Percentiles rank a stretch among this genome's conserved stretches.
These are phyloP conservation scores for Globia sparganii DNA, from an alignment of 2,888 invertebrate species.

Conservation along the genomic window DNA sequence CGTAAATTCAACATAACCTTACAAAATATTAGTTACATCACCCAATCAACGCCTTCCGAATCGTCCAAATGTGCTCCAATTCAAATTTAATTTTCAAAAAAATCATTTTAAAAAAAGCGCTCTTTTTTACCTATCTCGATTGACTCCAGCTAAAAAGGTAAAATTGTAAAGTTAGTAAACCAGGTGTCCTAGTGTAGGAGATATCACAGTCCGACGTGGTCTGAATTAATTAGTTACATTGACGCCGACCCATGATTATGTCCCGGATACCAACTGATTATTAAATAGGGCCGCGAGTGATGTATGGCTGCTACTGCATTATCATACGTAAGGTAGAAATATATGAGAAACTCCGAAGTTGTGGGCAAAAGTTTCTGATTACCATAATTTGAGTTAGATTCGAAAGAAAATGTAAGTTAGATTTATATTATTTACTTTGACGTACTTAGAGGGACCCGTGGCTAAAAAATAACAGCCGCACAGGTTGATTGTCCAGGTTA, in stretches of 20 bases:
- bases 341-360: constrained; percentile 11
- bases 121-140: neutral
- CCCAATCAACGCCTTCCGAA: neutral
- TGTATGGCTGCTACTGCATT: constrained; percentile 51
- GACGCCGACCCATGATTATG: constrained; percentile 66
- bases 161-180: constrained; percentile 47
- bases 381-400: neutral
- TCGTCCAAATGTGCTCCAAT: neutral
- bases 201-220: constrained; percentile 64
- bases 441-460: too few relatives aligned
- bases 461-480: too few relatives aligned
- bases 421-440: neutral
- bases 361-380: constrained; percentile 3
- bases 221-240: constrained; percentile 71
- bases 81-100: neutral
- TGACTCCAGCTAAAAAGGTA: constrained; percentile 30
- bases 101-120: neutral
- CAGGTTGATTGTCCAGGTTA: too few relatives aligned
- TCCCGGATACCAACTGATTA: constrained; percentile 67
- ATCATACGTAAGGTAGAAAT: constrained; percentile 29
- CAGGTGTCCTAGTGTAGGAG: constrained; percentile 51
- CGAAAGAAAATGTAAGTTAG: neutral
- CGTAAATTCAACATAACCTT: too few relatives aligned
- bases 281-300: constrained; percentile 66
- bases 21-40: neutral